Evolutionary conservation across 30 jellyfish, hydroid and myxozoan genomes (phyloP).

Genomic region (Hydractinia echinata): DNA sequence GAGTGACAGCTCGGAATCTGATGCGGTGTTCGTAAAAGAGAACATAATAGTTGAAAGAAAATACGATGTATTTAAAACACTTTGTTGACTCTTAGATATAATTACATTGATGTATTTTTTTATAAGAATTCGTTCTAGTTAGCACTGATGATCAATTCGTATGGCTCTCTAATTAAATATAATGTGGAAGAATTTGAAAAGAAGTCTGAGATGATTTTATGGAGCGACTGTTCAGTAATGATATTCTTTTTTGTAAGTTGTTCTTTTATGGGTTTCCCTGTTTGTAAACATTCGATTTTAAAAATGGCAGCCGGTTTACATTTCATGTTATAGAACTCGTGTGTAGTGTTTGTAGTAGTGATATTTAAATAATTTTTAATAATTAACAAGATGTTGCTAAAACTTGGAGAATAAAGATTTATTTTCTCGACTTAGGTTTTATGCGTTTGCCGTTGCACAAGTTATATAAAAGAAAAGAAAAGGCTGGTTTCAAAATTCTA

Average conservation of each 20-base stretch:
- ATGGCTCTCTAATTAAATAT: conserved; percentile 1
- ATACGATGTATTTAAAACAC: conserved; percentile 13
- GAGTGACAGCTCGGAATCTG: conserved; percentile 35
- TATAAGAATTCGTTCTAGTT: conserved; percentile 5
- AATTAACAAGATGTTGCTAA: conserved; percentile 8
- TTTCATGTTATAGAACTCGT: neutral
- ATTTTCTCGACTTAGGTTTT: neutral
- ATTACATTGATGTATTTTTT: neutral
- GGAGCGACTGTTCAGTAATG: neutral
- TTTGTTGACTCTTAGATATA: conserved; percentile 4
- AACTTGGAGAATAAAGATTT: neutral
- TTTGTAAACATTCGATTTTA: conserved; percentile 1
- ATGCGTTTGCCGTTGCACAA: conserved; percentile 8
- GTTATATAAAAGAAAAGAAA: conserved; percentile 6
- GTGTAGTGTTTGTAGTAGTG: neutral
- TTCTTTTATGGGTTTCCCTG: neutral
- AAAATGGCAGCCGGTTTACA: neutral
- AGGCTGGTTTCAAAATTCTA: conserved; percentile 18
- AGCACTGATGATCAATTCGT: conserved; percentile 6
- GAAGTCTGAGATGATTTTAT: conserved; percentile 33
- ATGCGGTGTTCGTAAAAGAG: conserved; percentile 18
- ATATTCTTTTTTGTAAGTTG: conserved; percentile 15
- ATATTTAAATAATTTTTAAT: neutral
- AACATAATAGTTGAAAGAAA: conserved; percentile 1
- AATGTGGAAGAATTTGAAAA: conserved; percentile 23